phyloP scores from a whole-genome alignment of 2,888 invertebrate species.

The Tanytarsus gracilentus region DNA sequence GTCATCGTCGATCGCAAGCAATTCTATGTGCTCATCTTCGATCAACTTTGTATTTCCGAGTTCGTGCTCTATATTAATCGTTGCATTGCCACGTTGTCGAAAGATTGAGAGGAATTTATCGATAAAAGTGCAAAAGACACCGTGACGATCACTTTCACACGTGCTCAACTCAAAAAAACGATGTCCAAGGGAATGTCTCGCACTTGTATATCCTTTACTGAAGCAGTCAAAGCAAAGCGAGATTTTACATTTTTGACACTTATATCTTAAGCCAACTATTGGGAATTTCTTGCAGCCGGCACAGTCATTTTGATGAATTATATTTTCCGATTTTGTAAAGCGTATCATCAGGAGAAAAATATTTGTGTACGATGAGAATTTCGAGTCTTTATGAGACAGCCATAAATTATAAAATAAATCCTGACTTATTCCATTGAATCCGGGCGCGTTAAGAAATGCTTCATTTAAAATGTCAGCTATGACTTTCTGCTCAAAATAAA shows the following conservation, averaged over 20 bases:
- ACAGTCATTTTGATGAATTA: conserved; percentile 39
- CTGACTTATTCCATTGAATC: conserved; percentile 37
- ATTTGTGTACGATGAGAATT: conserved; percentile 40
- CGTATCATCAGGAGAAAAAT: conserved; percentile 39
- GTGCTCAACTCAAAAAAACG: conserved; percentile 39
- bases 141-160: not conserved
- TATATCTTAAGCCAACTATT: conserved; percentile 41
- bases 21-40: conserved; percentile 33
- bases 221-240: conserved; percentile 42
- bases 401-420: conserved; percentile 40
- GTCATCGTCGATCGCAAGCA: conserved; percentile 32
- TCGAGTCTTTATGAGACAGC: conserved; percentile 34
- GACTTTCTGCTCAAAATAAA: conserved; percentile 23
- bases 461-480: conserved; percentile 1
- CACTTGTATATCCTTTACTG: conserved; percentile 30
- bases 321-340: conserved; percentile 39
- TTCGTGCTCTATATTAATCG: conserved; percentile 30
- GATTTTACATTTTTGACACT: conserved; percentile 39
- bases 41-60: conserved; percentile 12
- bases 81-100: not conserved
- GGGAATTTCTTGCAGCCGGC: conserved; percentile 37
- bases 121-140: not conserved
- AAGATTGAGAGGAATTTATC: not conserved
- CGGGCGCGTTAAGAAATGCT: conserved; percentile 31
- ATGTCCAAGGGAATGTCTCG: conserved; percentile 37